Evolutionary conservation across 2,113 vertebrate species (phyloP).

Genomic region (Choloepus hoffmanni): DNA sequence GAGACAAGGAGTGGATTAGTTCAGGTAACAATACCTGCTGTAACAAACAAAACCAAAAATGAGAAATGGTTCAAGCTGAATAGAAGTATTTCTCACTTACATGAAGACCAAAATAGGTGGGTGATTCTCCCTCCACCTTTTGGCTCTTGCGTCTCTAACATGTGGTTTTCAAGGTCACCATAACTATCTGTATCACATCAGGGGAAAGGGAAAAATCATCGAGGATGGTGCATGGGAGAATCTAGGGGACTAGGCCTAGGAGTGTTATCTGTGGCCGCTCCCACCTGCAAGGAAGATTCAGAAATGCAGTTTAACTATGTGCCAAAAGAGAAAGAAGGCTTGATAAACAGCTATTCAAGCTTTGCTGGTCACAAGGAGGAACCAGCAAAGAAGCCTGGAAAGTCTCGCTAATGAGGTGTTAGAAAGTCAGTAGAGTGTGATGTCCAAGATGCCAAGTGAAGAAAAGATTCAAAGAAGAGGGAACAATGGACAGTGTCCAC

Average conservation of each 20-base stretch:
- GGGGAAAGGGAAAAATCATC: neutral
- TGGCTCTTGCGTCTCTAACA: neutral
- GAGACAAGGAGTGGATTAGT: neutral
- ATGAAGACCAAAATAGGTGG: neutral
- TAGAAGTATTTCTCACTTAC: neutral
- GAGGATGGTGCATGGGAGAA: neutral
- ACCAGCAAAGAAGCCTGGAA: neutral
- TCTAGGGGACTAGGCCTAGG: neutral
- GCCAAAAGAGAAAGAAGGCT: neutral
- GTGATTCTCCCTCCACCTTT: neutral
- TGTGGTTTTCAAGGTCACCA: neutral
- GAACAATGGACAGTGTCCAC: neutral
- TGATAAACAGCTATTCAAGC: neutral
- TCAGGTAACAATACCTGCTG: neutral
- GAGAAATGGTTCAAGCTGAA: neutral
- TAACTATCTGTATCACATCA: neutral
- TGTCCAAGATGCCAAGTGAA: neutral
- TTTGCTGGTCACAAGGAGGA: neutral
- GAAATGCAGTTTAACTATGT: neutral
- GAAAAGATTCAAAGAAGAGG: neutral
- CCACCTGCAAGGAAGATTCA: neutral
- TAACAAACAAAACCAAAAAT: conserved; percentile 17
- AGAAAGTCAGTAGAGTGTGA: neutral
- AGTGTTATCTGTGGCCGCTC: neutral
- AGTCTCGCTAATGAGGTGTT: neutral